Base-by-base conservation (phyloP, 2,113 vertebrate genomes). In the Triplophysa rosa region DNA sequence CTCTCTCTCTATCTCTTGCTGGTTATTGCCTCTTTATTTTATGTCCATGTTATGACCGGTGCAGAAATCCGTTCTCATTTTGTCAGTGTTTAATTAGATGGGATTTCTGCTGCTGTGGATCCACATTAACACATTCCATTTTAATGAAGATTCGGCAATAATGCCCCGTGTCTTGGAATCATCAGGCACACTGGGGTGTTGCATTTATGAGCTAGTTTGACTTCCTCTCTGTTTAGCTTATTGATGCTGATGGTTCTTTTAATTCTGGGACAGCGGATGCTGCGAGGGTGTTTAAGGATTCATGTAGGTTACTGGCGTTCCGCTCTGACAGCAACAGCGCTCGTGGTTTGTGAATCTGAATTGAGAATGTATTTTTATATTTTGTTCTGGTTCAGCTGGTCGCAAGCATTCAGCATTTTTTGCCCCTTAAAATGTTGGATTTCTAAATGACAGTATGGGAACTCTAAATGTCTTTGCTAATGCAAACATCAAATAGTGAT, bases 11-110 rank as follows among this genome's bases (percentile, higher is more conserved):
- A 59, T 70, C 49, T 66, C 40, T 69, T 11, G 3, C 49, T 52
- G 1, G 49, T 75, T 79, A 84, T 78, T 78, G 79, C 54, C 77
- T 21, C 37, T 70, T 69, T 67, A 49, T 69, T 82, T 52, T 82
- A 71, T 71, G 67, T 33, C 21, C 52, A 49, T 54, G 52, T 71
- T 71, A 67, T 7, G 59, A 33, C 33, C 42, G 14, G 24, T 71
- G 45, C 29, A 45, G 10, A 78, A 78, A 78, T 66, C 33, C 62
- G 61, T 77, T 78, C 52, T 78, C 52, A 78, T 78, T 78, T 67
- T 67, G 67, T 67, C 75, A 42, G 76, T 29, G 59, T 61, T 73
- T 66, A 78, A 78, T 54, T 66, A 79, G 63, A 79, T 14, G 64
- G 69, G 37, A 21, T 67, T 77, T 64, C 45, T 40, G 77, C 70